Evolutionary conservation across 1,140 invertebrate species (phyloP), one percentile per base, ranked within the genome.

Genomic region (Drosophila tsacasi): DNA sequence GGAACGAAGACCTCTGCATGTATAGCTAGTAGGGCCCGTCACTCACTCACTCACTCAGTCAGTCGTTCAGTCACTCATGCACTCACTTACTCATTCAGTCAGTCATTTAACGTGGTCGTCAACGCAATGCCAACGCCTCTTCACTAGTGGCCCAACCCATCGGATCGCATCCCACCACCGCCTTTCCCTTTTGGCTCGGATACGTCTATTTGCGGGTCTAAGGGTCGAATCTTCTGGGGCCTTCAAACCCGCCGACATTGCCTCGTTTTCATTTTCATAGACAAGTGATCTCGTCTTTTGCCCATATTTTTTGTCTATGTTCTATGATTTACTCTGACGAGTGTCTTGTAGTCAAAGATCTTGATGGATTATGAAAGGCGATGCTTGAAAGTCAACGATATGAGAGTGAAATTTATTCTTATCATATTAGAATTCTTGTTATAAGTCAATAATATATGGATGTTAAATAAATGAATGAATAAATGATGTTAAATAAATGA

Each of bases 51-150:
- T 73, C 49, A 55, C 6, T 75, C 72, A 74, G 19, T 74, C 32
- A 72, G 23, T 62, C 57, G 23, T 21, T 61, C 42, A 64, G 9
- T 47, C 65, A 46, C 35, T 74, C 71, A 63, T 23, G 73, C 57
- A 62, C 25, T 75, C 72, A 74, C 47, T 75, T 42, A 73, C 47
- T 62, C 68, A 71, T 50, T 61, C 46, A 61, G 52, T 61, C 66
- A 61, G 57, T 75, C 49, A 39, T 39, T 23, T 63, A 64, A 74
- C 69, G 69, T 75, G 72, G 69, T 63, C 69, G 72, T 75, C 72
- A 55, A 52, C 69, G 72, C 69, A 73, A 59, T 72, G 69, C 69
- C 69, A 73, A 73, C 69, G 69, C 67, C 54, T 73, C 69, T 73
- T 72, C 69, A 32, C 13, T 55, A 27, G 35, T 23, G 65, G 68